Base-by-base conservation (phyloP, 2,888 invertebrate genomes). In the Colostygia pectinataria region DNA sequence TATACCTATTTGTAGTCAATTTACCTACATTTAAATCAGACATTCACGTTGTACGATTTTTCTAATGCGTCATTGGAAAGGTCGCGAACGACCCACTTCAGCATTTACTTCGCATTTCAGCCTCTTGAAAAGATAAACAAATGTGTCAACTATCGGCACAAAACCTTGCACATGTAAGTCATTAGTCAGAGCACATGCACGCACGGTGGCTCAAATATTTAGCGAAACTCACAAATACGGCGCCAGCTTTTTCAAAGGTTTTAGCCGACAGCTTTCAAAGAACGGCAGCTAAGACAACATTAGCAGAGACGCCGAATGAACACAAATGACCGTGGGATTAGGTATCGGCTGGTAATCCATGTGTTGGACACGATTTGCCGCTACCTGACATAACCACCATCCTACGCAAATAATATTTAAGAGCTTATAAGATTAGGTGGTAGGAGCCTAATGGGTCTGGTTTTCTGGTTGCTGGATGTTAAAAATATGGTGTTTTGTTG, bases 251-350 rank as follows among this genome's bases (percentile, higher is more conserved):
- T 65, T 50, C 64, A 47, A 65, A 68, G 71, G 71, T 67, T 81
- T 83, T 74, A 7, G 63, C 61, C 59, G 55, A 44, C 48, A 36
- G 55, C 68, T 72, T 77, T 69, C 69, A 68, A 59, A 40, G 63
- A 71, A 70, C 71, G 69, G 70, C 86, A 86, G 82, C 87, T 88
- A 85, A 66, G 71, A 86, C 68, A 89, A 89, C 85, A 89, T 87
- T 83, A 74, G 62, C 64, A 49, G 80, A 78, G 75, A 81, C 77
- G 85, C 71, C 71, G 71, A 74, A 75, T 87, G 78, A 87, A 84
- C 83, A 89, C 85, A 89, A 90, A 83, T 86, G 83, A 85, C 80
- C 88, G 81, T 83, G 65, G 82, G 80, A 89, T 89, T 86, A 80
- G 73, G 75, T 74, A 74, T 75, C 73, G 31, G 40, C 44, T 55